Conservation (phyloP, 2,113 vertebrate species). For the Rhinolophus sinicus region DNA sequence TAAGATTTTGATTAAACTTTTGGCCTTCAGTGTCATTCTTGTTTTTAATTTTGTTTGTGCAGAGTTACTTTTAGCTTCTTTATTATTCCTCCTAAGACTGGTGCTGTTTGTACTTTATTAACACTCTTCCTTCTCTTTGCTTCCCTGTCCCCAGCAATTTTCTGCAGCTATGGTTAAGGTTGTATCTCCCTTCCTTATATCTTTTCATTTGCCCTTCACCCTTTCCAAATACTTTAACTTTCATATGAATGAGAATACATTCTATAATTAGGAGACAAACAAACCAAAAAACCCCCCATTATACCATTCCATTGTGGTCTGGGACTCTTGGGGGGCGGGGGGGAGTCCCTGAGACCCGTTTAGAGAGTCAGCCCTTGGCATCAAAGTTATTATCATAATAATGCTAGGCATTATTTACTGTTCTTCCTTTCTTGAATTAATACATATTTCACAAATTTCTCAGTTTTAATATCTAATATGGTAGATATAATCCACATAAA, state of each 20-base stretch:
- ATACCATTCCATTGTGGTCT: background rate
- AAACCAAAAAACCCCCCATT: background rate
- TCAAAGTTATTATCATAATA: slow-evolving; percentile 24
- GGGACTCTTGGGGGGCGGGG: background rate
- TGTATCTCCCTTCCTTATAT: background rate
- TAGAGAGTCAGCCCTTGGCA: background rate
- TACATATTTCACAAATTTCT: background rate
- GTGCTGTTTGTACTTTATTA: background rate
- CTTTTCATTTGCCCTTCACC: slow-evolving; percentile 8
- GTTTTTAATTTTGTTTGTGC: slow-evolving; percentile 27
- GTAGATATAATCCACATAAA: background rate
- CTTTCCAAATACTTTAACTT: slow-evolving; percentile 32
- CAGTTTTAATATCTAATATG: slow-evolving; percentile 11
- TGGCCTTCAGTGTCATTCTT: background rate
- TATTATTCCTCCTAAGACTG: background rate
- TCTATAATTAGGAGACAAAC: background rate
- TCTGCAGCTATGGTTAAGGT: background rate
- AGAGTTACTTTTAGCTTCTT: slow-evolving; percentile 20
- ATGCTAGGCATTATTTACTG: background rate
- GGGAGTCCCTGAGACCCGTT: background rate
- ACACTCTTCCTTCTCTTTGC: background rate
- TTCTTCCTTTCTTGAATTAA: slow-evolving; percentile 32
- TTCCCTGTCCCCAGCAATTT: background rate
- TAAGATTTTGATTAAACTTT: background rate
- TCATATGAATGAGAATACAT: background rate